Percentiles rank a stretch among this genome's conserved stretches.
phyloP scores from a whole-genome alignment of 2,113 vertebrate genomes.

The Nannospalax galili region DNA sequence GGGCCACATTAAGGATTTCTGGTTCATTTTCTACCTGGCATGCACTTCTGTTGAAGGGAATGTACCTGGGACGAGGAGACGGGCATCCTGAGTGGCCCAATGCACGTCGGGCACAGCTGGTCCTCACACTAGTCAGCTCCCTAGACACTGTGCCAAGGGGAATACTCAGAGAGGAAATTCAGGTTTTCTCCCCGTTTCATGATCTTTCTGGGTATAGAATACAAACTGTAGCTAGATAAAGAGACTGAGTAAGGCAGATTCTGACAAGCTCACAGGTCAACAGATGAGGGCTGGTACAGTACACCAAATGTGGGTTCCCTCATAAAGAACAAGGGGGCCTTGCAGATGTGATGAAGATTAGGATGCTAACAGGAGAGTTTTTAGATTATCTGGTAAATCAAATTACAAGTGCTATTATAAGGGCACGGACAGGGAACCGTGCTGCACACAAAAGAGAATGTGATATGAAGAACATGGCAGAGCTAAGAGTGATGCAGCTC shows the following conservation, averaged over 20 bases:
- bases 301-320: neutral
- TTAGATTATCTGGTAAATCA: neutral
- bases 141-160: neutral
- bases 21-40: neutral
- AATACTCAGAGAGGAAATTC: neutral
- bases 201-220: neutral
- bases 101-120: neutral
- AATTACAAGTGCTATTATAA: neutral
- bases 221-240: neutral
- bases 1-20: neutral
- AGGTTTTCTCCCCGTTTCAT: neutral
- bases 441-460: neutral
- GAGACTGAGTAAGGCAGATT: neutral
- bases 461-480: neutral
- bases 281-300: neutral
- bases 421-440: neutral
- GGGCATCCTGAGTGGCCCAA: neutral
- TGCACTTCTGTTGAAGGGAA: neutral
- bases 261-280: neutral
- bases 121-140: neutral
- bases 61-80: neutral
- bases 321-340: neutral
- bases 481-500: neutral
- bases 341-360: conserved; percentile 1
- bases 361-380: neutral